A percentile compares a stretch with the other conserved stretches of the same genome.
Conservation (phyloP, 2,888 invertebrate genomes). For the Synergus itoensis region DNA sequence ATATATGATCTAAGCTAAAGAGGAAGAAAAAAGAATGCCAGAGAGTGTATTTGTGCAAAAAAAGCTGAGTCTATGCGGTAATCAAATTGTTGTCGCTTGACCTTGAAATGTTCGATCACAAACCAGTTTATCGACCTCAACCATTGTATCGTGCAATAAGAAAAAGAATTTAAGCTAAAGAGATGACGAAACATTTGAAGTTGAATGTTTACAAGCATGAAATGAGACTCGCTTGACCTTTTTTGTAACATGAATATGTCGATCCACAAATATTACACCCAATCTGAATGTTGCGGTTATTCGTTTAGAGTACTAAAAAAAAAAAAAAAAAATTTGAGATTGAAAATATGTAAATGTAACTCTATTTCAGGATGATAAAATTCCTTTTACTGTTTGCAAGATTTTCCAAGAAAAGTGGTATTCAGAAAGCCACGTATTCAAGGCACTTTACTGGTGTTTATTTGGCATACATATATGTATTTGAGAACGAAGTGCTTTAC, state of each 20-base stretch:
- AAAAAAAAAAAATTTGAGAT: no score
- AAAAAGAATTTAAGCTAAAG: background rate
- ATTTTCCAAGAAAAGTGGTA: background rate
- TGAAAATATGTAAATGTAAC: no score
- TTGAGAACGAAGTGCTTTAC: slow-evolving; percentile 15
- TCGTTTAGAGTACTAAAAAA: no score
- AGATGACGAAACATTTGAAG: background rate
- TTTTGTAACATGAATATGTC: background rate
- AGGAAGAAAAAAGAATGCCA: background rate
- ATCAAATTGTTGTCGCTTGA: slow-evolving; percentile 16
- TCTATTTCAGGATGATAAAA: no score
- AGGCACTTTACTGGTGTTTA: slow-evolving; percentile 20
- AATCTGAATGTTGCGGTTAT: no score
- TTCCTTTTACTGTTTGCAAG: background rate
- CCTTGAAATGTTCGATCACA: slow-evolving; percentile 8
- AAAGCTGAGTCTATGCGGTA: background rate
- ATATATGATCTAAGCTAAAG: background rate
- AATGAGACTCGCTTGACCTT: background rate
- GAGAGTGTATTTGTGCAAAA: background rate
- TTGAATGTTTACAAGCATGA: background rate
- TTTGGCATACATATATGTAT: slow-evolving; percentile 20
- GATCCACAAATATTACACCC: background rate
- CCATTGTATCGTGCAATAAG: background rate
- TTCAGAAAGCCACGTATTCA: slow-evolving; percentile 18
- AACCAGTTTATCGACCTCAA: slow-evolving; percentile 2